Evolutionary conservation across 1,140 invertebrate genomes (phyloP), one percentile per base, ranked within the genome.

Genomic region (Anastrepha obliqua): DNA sequence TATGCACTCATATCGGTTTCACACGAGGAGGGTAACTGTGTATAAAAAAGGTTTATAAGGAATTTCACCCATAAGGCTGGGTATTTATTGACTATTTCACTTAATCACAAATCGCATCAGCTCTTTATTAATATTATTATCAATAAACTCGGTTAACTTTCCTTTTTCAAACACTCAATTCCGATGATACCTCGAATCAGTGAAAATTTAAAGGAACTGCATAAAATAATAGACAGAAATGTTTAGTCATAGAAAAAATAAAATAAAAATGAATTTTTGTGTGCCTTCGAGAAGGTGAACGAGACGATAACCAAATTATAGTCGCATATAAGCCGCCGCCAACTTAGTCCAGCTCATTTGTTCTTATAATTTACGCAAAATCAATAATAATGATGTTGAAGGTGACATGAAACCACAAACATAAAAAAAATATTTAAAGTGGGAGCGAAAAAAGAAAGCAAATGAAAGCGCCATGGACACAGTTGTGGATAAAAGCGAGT

Each of bases 321-420:
- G 29, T 29, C 29, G 29, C 29, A 29, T 29, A 29, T 15, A 13
- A 0, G 13, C 42, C 67, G 15, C 42, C 42, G 44, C 13, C 42
- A 17, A 47, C 42, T 74, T 74, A 67, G 13, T 6, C 9, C 15
- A 74, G 39, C 67, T 42, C 67, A 74, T 47, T 74, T 74, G 5
- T 42, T 13, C 39, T 74, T 15, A 86, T 91, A 91, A 91, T 91
- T 92, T 91, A 91, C 89, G 89, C 89, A 88, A 92, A 91, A 91
- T 91, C 91, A 90, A 91, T 91, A 91, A 59, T 87, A 88, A 62
- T 87, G n/a, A 85, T 7, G 2, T 9, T 29, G 55, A 59, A 85
- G 78, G 15, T 39, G 78, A 29, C 8, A 58, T 85, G 15, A 85
- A 70, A 70, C 8, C 42, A 74, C 1, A 2, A 44, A 44, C 4